Evolutionary conservation across 2,888 invertebrate genomes (phyloP), one percentile per base, ranked within the genome.

Genomic region (Dynastes hyllus): DNA sequence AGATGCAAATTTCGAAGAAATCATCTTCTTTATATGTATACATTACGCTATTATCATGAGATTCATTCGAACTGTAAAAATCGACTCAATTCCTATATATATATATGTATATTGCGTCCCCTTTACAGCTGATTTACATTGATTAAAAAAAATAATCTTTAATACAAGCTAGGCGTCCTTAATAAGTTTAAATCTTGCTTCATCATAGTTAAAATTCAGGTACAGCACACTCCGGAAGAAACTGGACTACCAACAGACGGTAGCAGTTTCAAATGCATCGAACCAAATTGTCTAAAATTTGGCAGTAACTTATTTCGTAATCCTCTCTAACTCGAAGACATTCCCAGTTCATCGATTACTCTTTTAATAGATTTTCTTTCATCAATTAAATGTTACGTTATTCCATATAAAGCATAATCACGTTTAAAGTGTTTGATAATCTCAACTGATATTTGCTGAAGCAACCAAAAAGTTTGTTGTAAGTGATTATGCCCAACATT

Each of bases 221-320:
- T 80, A 80, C 80, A 75, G 58, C 71, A 77, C 80, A 73, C 65
- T 78, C 80, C 80, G 71, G 63, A 58, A 66, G 66, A 75, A 67
- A 73, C 66, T 50, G 50, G n/a, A 45, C 27, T 37, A 67, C 61
- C 70, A 2, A 51, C 29, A 51, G 29, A 2, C 5, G 58, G 45
- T 29, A 58, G 27, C 13, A 13, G 13, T 61, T 61, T 66, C 75
- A 77, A 71, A 80, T 79, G 73, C 80, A 77, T 80, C 80, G 66
- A 71, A 80, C 78, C 80, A 80, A 79, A 80, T 77, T 66, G 51
- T 66, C 71, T 77, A 73, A 78, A 51, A 80, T 75, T 77, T 73
- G 80, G 80, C 80, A 80, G 80, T 80, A 80, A 58, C 16, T 8
- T 61, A 37, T 73, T 32, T 61, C 9, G 16, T 55, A n/a, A 55